These are phyloP conservation scores for Myotis findleyi DNA, from an alignment of 2,797 vertebrate species.

Conservation along the genomic window DNA sequence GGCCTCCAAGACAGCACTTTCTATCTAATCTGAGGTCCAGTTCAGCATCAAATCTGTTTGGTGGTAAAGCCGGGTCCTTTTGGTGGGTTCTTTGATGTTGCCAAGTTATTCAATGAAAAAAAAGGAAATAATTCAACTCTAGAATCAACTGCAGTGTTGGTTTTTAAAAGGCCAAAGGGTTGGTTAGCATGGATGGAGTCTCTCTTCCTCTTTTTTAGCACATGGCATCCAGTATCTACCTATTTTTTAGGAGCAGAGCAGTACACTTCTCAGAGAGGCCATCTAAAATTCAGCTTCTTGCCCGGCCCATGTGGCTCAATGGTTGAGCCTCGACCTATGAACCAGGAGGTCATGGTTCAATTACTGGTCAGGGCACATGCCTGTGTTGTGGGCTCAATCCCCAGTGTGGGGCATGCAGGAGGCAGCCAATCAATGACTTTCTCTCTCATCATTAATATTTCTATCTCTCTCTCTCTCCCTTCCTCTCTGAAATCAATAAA, in stretches of 20 bases:
- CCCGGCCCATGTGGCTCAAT: too few species aligned
- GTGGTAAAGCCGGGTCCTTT: slow-evolving; percentile 67
- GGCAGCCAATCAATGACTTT: too few species aligned
- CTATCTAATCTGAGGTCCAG: slow-evolving; percentile 77
- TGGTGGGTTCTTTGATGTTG: slow-evolving; percentile 70
- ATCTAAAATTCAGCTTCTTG: not conserved
- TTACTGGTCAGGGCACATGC: too few species aligned
- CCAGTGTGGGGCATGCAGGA: too few species aligned
- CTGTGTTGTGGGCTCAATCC: too few species aligned
- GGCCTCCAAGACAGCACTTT: slow-evolving; percentile 72
- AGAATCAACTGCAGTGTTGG: slow-evolving; percentile 61
- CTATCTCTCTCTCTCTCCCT: too few species aligned
- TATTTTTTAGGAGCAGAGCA: not conserved
- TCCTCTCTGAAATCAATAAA: too few species aligned
- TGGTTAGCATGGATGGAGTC: slow-evolving; percentile 66
- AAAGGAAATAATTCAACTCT: slow-evolving; percentile 54
- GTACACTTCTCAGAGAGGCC: not conserved
- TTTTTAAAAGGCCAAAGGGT: slow-evolving; percentile 74
- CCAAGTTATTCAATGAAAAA: slow-evolving; percentile 69
- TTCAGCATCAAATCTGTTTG: slow-evolving; percentile 79
- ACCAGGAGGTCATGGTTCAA: too few species aligned
- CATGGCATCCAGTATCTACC: not conserved
- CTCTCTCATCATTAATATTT: too few species aligned
- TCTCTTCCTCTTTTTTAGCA: slow-evolving; percentile 57
- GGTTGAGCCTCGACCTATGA: too few species aligned